Percentiles rank a stretch among this genome's conserved stretches.
Conservation (phyloP, 1,140 invertebrate species). For the Mylabris phalerata region DNA sequence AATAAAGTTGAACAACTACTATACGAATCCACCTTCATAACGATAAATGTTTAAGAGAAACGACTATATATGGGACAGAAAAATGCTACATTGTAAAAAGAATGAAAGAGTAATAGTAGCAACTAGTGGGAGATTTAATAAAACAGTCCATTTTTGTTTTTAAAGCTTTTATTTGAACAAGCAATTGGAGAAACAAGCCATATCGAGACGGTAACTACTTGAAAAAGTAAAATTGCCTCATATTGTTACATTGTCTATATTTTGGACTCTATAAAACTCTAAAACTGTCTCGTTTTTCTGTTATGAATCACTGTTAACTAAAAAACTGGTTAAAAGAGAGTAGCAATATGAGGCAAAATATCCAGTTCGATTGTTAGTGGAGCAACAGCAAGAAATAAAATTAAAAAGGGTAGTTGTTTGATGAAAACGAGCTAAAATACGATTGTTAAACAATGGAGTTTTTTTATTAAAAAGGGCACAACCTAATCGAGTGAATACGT, state of each 20-base stretch:
- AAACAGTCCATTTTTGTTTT: not conserved
- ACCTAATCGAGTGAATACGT: slow-evolving; percentile 14
- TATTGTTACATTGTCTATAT: too few relatives aligned
- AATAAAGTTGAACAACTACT: not conserved
- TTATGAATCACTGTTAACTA: too few relatives aligned
- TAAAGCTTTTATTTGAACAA: not conserved
- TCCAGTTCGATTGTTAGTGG: too few relatives aligned
- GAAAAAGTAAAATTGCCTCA: too few relatives aligned
- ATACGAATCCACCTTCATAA: not conserved
- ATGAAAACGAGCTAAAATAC: slow-evolving; percentile 10
- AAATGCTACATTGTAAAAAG: not conserved
- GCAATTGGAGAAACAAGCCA: too few relatives aligned
- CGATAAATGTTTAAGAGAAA: not conserved
- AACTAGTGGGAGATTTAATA: not conserved
- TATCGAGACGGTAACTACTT: too few relatives aligned
- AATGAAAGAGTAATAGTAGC: not conserved
- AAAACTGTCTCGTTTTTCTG: too few relatives aligned
- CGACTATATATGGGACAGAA: not conserved
- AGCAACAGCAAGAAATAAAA: not conserved
- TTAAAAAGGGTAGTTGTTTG: slow-evolving; percentile 5
- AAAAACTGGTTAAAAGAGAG: too few relatives aligned
- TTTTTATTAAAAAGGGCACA: slow-evolving; percentile 7
- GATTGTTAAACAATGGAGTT: slow-evolving; percentile 7
- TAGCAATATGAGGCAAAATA: too few relatives aligned
- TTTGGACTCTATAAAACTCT: too few relatives aligned